These are phyloP conservation scores for Falco peregrinus DNA, from an alignment of 2,797 vertebrate genomes.

Conservation along the genomic window DNA sequence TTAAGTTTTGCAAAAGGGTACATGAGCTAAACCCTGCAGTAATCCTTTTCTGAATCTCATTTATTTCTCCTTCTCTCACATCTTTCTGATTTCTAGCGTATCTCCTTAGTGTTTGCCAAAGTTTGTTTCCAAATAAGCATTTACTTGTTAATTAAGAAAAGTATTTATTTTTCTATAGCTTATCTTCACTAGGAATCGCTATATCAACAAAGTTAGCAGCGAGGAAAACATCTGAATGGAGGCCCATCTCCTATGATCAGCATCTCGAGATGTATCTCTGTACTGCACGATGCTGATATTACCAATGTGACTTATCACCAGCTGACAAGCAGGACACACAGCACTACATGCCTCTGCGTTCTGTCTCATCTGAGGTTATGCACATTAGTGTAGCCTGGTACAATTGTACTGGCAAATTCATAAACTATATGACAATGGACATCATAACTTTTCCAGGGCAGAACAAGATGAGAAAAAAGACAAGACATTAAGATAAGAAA, in stretches of 20 bases:
- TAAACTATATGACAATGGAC: fast-evolving
- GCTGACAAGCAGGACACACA: fast-evolving
- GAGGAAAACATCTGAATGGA: background rate
- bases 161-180: background rate
- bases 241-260: background rate
- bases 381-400: background rate
- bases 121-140: background rate
- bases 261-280: background rate
- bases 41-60: background rate
- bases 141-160: background rate
- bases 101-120: background rate
- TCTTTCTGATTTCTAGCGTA: background rate
- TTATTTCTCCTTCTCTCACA: background rate
- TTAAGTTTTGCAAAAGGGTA: background rate
- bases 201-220: background rate
- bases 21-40: background rate
- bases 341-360: fast-evolving
- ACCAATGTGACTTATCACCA: fast-evolving
- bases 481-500: background rate
- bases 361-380: background rate
- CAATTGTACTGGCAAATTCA: fast-evolving
- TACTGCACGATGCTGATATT: background rate
- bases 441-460: background rate
- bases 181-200: background rate
- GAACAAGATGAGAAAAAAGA: background rate